Evolutionary conservation across 2,113 vertebrate species (phyloP).

Genomic region (Aphyosemion australe): DNA sequence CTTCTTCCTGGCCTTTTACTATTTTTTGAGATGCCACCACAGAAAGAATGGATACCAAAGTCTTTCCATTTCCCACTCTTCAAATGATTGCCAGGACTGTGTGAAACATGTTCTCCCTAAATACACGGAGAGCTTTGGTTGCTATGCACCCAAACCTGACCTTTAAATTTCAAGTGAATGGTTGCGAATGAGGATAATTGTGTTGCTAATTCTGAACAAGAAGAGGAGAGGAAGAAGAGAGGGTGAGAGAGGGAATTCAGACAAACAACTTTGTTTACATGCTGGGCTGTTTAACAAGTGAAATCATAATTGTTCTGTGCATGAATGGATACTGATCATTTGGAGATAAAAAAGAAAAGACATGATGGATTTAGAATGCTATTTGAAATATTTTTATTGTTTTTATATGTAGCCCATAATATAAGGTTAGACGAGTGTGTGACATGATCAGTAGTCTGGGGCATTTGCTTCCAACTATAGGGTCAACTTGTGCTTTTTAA

Average conservation of each 20-base stretch:
- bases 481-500: too few relatives aligned
- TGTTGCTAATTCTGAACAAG: background rate
- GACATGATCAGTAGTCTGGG: too few relatives aligned
- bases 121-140: conserved; percentile 11
- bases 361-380: too few relatives aligned
- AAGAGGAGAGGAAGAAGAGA: background rate
- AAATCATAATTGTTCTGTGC: too few relatives aligned
- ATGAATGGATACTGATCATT: too few relatives aligned
- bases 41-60: conserved; percentile 24
- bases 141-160: conserved; percentile 18
- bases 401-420: too few relatives aligned
- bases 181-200: background rate
- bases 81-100: conserved; percentile 20
- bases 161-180: conserved; percentile 22
- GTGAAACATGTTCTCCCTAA: conserved; percentile 15
- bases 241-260: background rate
- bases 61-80: conserved; percentile 31
- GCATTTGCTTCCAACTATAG: too few relatives aligned
- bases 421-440: too few relatives aligned
- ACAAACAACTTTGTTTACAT: background rate
- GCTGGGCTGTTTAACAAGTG: too few relatives aligned
- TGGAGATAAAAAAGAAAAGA: too few relatives aligned
- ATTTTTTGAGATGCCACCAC: conserved; percentile 20
- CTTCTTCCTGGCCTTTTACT: conserved; percentile 25
- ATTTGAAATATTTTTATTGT: too few relatives aligned